These are phyloP conservation scores for Enteromius paludinosus DNA, from an alignment of 2,797 vertebrate genomes.

Conservation along the genomic window DNA sequence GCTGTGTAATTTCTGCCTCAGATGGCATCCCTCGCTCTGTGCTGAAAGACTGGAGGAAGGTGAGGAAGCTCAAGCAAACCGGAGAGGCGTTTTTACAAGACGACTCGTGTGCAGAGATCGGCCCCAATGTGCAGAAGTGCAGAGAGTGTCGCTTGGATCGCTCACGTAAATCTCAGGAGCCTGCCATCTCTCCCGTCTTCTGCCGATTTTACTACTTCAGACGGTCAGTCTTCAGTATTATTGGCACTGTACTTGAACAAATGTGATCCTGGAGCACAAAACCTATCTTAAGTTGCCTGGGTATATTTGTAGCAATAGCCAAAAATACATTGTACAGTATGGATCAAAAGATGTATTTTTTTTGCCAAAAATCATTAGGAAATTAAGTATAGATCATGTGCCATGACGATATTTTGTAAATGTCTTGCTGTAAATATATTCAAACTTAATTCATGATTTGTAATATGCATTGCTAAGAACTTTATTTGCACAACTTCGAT, in stretches of 20 bases:
- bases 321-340: too few species aligned
- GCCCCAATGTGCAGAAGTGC: conserved; percentile 96
- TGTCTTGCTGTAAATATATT: too few species aligned
- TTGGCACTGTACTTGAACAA: neutral
- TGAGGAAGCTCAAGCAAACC: conserved; percentile 97
- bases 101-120: conserved; percentile 97
- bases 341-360: too few species aligned
- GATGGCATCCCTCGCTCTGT: conserved; percentile 96
- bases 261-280: neutral
- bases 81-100: conserved; percentile 97
- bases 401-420: too few species aligned
- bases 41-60: conserved; percentile 98
- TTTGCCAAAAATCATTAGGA: too few species aligned
- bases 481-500: too few species aligned
- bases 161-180: conserved; percentile 93
- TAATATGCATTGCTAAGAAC: too few species aligned
- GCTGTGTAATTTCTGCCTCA: conserved; percentile 68
- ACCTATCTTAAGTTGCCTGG: too few species aligned
- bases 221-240: conserved; percentile 79
- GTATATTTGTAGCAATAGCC: too few species aligned
- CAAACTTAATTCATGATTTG: too few species aligned
- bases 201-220: conserved; percentile 99
- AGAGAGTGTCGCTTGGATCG: conserved; percentile 93
- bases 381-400: too few species aligned
- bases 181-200: conserved; percentile 93